Evolutionary conservation across 1,140 invertebrate species (phyloP).

Genomic region (Bombus impatiens): DNA sequence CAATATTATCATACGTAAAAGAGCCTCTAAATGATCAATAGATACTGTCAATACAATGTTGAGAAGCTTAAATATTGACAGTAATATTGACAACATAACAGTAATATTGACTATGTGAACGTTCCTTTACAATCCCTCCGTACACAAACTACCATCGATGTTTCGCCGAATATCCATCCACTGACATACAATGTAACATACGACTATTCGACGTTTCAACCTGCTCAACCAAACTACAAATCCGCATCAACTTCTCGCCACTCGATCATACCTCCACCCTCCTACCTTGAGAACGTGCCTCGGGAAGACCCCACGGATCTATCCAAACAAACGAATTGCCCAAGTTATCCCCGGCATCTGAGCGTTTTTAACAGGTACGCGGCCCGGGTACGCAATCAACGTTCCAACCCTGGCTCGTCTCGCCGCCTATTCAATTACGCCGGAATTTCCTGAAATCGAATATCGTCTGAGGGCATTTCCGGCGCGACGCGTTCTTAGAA

Average conservation of each 20-base stretch:
- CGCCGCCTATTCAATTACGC: constrained; percentile 22
- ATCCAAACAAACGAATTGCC: constrained; percentile 15
- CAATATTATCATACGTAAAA: no score
- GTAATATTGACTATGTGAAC: no score
- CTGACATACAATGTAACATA: background rate
- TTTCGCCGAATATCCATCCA: background rate
- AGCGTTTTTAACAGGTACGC: constrained; percentile 30
- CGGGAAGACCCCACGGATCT: background rate
- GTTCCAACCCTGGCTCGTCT: constrained; percentile 20
- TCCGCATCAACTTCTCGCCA: background rate
- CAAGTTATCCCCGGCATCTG: constrained; percentile 9
- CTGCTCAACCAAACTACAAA: background rate
- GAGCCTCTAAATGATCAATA: no score
- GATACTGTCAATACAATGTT: no score
- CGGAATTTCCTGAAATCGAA: constrained; percentile 47
- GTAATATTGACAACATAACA: no score
- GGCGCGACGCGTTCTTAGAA: constrained; percentile 45
- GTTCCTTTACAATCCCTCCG: background rate
- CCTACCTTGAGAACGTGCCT: background rate
- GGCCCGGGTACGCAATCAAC: constrained; percentile 8
- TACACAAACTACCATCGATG: background rate
- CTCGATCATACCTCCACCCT: background rate
- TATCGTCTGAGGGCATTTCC: constrained; percentile 35
- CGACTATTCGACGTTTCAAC: background rate
- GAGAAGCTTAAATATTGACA: no score